Percentiles rank a stretch among this genome's conserved stretches.
phyloP scores from a whole-genome alignment of 2,888 invertebrate genomes.

The Melieria omissa region DNA sequence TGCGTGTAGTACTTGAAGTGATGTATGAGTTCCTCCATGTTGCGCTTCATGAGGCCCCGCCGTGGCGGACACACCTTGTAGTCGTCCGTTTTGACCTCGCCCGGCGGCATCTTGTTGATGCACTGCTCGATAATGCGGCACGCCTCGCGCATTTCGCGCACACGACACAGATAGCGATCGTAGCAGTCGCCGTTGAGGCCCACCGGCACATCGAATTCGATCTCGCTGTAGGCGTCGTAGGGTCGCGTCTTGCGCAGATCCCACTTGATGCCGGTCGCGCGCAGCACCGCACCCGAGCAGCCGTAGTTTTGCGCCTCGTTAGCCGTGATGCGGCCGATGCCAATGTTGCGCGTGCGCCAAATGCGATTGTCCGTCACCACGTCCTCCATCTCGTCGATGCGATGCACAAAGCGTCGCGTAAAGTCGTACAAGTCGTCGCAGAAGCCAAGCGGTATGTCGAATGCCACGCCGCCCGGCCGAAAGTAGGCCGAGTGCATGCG shows the following conservation, averaged over 20 bases:
- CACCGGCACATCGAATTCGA: constrained; percentile 87
- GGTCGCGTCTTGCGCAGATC: constrained; percentile 84
- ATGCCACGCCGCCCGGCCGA: constrained; percentile 82
- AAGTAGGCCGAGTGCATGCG: constrained; percentile 86
- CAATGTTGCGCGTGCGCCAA: constrained; percentile 77
- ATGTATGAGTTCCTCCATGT: constrained; percentile 90
- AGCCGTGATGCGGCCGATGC: constrained; percentile 78
- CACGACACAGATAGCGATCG: constrained; percentile 79
- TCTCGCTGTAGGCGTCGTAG: constrained; percentile 84
- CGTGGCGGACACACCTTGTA: constrained; percentile 80
- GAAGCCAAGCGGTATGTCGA: constrained; percentile 79
- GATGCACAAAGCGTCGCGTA: constrained; percentile 73
- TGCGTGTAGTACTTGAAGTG: constrained; percentile 88
- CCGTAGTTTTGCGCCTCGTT: constrained; percentile 82
- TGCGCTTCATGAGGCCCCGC: constrained; percentile 84
- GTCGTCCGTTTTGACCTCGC: constrained; percentile 83
- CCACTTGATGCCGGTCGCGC: constrained; percentile 88
- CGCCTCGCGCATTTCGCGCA: constrained; percentile 81
- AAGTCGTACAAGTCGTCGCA: constrained; percentile 84
- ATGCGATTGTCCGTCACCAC: constrained; percentile 80
- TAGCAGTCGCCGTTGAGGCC: constrained; percentile 87
- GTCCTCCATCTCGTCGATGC: constrained; percentile 89
- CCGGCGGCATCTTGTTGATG: constrained; percentile 83
- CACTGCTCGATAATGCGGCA: constrained; percentile 83
- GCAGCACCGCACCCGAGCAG: constrained; percentile 80